Percentiles rank a stretch among this genome's conserved stretches.
phyloP scores from a whole-genome alignment of 2,888 invertebrate genomes.

The Myathropa florea region DNA sequence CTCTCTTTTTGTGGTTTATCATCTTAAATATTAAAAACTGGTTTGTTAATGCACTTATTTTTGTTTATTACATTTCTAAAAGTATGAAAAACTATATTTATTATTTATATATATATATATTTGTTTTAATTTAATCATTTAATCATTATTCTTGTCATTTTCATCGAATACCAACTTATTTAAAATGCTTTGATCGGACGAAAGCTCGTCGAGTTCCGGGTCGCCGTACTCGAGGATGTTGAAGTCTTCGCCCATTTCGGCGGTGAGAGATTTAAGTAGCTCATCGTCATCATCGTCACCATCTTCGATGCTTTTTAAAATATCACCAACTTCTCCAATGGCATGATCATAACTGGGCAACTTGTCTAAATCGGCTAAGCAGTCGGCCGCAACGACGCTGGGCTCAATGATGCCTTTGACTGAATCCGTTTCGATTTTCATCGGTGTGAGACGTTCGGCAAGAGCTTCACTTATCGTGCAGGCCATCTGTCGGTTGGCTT shows the following conservation, averaged over 20 bases:
- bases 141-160: slow-evolving; percentile 72
- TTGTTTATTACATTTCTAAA: slow-evolving; percentile 69
- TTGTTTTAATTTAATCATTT: slow-evolving; percentile 58
- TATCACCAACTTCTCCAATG: slow-evolving; percentile 84
- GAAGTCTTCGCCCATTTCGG: slow-evolving; percentile 96
- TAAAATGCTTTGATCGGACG: slow-evolving; percentile 91
- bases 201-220: slow-evolving; percentile 92
- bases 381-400: slow-evolving; percentile 85
- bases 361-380: slow-evolving; percentile 62
- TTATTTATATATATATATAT: slow-evolving; percentile 69
- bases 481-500: slow-evolving; percentile 64
- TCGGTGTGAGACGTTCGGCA: slow-evolving; percentile 61
- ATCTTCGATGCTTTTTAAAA: slow-evolving; percentile 90
- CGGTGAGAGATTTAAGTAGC: slow-evolving; percentile 85
- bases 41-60: slow-evolving; percentile 70
- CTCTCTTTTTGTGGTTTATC: slow-evolving; percentile 36
- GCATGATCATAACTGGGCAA: slow-evolving; percentile 62
- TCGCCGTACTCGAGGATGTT: slow-evolving; percentile 97
- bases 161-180: slow-evolving; percentile 92
- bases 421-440: slow-evolving; percentile 58
- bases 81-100: slow-evolving; percentile 71
- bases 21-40: slow-evolving; percentile 68
- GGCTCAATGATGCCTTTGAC: slow-evolving; percentile 61
- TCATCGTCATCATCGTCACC: slow-evolving; percentile 95
- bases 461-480: slow-evolving; percentile 66